phyloP scores from a whole-genome alignment of 37 sponge, comb jelly and placozoan species.

The Axinella damicornis region DNA sequence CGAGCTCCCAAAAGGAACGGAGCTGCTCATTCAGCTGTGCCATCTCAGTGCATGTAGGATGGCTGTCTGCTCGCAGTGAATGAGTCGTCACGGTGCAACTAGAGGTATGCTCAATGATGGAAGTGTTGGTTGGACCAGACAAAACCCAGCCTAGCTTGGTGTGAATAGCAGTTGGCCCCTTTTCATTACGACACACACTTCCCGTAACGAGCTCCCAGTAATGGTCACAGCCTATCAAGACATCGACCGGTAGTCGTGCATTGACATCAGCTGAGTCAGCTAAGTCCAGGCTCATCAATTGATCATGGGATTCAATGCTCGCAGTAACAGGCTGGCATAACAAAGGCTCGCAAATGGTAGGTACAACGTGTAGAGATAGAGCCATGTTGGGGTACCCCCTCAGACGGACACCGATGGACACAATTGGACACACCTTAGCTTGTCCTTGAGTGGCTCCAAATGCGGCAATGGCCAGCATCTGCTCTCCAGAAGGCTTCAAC shows the following conservation, averaged over 20 bases:
- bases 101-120: no score
- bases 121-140: no score
- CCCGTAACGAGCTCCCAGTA: no score
- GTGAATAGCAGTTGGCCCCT: conserved; percentile 44
- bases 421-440: conserved; percentile 24
- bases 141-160: no score
- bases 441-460: neutral
- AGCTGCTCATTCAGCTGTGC: conserved; percentile 40
- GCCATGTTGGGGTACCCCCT: neutral
- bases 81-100: no score
- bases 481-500: neutral
- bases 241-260: neutral
- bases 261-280: conserved; percentile 11
- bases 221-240: conserved; percentile 31
- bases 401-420: conserved; percentile 18
- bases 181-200: neutral
- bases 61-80: no score
- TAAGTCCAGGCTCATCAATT: conserved; percentile 18
- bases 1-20: conserved; percentile 43
- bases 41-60: no score
- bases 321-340: neutral
- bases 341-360: conserved; percentile 43
- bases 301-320: neutral
- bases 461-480: neutral
- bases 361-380: conserved; percentile 10